Evolutionary conservation across 2,888 invertebrate species (phyloP).

Genomic region (Cyaniris semiargus): DNA sequence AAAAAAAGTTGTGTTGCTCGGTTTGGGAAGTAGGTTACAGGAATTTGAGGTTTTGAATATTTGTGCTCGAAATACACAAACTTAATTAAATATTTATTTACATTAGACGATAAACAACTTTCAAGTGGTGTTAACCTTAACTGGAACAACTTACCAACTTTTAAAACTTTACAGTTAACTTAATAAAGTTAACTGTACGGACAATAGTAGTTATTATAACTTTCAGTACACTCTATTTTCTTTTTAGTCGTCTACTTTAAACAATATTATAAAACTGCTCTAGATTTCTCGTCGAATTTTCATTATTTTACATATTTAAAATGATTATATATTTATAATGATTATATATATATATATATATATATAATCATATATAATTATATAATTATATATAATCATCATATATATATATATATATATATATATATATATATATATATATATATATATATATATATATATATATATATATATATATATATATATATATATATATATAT

Average conservation of each 20-base stretch:
- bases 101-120: slow-evolving; percentile 10
- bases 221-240: neutral
- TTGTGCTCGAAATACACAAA: neutral
- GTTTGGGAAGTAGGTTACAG: neutral
- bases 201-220: slow-evolving; percentile 8
- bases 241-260: neutral
- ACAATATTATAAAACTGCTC: neutral
- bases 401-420: too few relatives aligned
- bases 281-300: neutral
- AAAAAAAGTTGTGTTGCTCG: neutral
- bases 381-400: too few relatives aligned
- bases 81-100: neutral
- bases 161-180: slow-evolving; percentile 12
- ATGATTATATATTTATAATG: too few relatives aligned
- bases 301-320: too few relatives aligned
- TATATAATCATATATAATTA: too few relatives aligned
- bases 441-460: too few relatives aligned
- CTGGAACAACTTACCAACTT: slow-evolving; percentile 3
- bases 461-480: too few relatives aligned
- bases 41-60: neutral
- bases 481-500: too few relatives aligned
- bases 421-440: too few relatives aligned
- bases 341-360: too few relatives aligned
- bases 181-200: neutral
- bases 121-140: neutral